Evolutionary conservation across 1,140 invertebrate genomes (phyloP).

Genomic region (Nautilus pompilius): DNA sequence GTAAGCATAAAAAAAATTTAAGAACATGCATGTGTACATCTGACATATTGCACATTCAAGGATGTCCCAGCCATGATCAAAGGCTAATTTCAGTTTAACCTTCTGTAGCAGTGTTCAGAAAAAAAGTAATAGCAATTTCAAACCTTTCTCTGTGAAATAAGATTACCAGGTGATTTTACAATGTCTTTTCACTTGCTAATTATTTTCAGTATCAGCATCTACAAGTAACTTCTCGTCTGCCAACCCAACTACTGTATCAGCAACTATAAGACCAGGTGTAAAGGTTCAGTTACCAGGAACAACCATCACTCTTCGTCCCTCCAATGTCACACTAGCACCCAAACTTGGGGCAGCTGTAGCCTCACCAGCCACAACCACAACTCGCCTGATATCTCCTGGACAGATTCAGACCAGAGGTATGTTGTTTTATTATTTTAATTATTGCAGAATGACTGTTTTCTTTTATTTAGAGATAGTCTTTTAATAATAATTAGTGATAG

Average conservation of each 20-base stretch:
- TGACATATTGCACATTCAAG: no score
- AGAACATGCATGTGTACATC: no score
- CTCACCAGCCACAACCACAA: conserved; percentile 62
- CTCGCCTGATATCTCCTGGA: conserved; percentile 12
- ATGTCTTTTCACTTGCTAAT: no score
- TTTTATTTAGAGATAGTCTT: neutral
- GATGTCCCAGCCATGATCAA: no score
- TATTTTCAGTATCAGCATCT: no score
- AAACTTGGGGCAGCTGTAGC: conserved; percentile 39
- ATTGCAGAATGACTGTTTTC: neutral
- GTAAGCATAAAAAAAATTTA: no score
- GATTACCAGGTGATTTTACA: no score
- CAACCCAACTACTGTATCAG: conserved; percentile 12
- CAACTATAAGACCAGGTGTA: conserved; percentile 26
- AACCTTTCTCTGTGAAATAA: neutral
- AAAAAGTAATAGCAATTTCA: neutral
- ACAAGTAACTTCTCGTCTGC: no score
- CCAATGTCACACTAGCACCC: conserved; percentile 38
- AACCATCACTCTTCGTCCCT: conserved; percentile 25
- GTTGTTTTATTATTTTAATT: neutral
- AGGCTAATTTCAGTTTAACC: no score
- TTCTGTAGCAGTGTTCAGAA: neutral
- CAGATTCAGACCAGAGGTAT: conserved; percentile 14
- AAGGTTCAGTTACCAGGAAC: conserved; percentile 40
- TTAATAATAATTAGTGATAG: no score